Conservation (phyloP, 2,797 vertebrate species). For the Ceyx erithaca region DNA sequence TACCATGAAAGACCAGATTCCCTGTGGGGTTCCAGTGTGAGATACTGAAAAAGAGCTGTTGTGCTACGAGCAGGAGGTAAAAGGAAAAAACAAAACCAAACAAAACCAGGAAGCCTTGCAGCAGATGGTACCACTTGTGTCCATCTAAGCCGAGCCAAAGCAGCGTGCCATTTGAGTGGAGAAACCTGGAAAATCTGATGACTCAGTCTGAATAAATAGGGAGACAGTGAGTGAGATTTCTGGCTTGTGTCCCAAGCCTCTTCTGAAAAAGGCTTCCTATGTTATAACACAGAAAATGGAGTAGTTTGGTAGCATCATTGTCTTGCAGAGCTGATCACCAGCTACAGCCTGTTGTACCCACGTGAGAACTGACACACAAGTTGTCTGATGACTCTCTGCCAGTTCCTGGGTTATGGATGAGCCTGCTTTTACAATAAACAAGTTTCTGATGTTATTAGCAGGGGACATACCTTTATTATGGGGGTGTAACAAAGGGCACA, state of each 20-base stretch:
- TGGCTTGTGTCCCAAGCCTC: slow-evolving; percentile 16
- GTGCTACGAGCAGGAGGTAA: not conserved
- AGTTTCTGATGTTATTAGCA: not conserved
- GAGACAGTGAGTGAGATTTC: slow-evolving; percentile 27
- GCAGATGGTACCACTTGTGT: slow-evolving; percentile 49
- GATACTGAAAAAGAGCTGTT: slow-evolving; percentile 50
- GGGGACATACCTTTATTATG: not conserved
- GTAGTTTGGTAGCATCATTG: slow-evolving; percentile 18
- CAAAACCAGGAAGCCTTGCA: not conserved
- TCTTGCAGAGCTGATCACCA: not conserved
- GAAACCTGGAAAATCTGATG: slow-evolving; percentile 51
- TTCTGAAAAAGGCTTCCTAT: slow-evolving; percentile 2
- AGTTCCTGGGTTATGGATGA: not conserved
- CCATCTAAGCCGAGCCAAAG: slow-evolving; percentile 44
- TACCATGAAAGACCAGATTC: not conserved
- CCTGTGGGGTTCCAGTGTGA: not conserved
- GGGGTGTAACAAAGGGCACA: not conserved
- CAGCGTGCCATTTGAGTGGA: slow-evolving; percentile 8
- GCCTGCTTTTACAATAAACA: not conserved
- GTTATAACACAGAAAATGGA: slow-evolving; percentile 20
- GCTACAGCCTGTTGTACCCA: not conserved
- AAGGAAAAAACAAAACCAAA: slow-evolving; percentile 27
- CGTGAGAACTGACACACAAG: not conserved
- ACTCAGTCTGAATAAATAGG: slow-evolving; percentile 23
- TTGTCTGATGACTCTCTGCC: not conserved